Conservation (phyloP, 2,888 invertebrate genomes). For the Melikaiella ostensackeni region DNA sequence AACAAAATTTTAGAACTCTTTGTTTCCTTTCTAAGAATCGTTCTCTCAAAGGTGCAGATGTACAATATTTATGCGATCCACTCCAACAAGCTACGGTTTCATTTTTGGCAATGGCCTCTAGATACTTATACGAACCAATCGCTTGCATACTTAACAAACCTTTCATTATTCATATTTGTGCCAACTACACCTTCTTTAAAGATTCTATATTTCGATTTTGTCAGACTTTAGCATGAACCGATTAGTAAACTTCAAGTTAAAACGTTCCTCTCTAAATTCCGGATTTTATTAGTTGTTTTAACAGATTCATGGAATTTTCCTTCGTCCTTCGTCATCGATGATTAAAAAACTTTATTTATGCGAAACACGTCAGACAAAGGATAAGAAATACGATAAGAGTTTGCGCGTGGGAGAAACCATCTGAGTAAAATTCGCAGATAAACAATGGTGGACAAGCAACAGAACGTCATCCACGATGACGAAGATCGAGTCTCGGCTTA, state of each 20-base stretch:
- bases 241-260: background rate
- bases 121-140: conserved; percentile 50
- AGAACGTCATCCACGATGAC: conserved; percentile 29
- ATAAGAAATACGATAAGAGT: conserved; percentile 24
- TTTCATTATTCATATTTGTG: conserved; percentile 27
- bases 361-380: background rate
- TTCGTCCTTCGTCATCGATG: background rate
- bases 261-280: background rate
- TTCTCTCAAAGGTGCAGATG: conserved; percentile 61
- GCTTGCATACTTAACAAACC: conserved; percentile 18
- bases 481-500: conserved; percentile 29
- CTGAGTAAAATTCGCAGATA: conserved; percentile 25
- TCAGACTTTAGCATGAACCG: background rate
- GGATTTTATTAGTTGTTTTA: background rate
- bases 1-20: conserved; percentile 30
- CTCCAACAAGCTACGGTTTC: conserved; percentile 67
- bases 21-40: conserved; percentile 46
- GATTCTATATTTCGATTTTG: background rate
- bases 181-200: background rate
- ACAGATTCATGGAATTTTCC: background rate
- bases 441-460: conserved; percentile 28
- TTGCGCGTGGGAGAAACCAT: conserved; percentile 30
- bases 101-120: conserved; percentile 77
- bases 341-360: background rate
- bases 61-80: conserved; percentile 60